Evolutionary conservation across 2,797 vertebrate species (phyloP), one percentile per base, ranked within the genome.

Genomic region (Hapalemur alaotrensis): DNA sequence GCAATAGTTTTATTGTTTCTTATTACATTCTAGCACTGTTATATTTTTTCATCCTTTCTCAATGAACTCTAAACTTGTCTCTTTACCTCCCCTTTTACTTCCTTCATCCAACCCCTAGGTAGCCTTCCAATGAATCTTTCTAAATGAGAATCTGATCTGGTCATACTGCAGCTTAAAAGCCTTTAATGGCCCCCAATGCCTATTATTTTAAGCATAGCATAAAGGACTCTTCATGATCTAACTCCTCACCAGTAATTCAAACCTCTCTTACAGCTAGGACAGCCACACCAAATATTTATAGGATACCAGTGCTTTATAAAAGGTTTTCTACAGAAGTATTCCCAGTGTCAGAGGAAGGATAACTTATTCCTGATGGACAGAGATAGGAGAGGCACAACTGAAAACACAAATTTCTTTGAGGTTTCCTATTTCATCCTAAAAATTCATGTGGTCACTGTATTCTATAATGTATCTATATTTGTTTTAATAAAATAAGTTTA

Each of bases 351-450:
- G 22, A 69, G n/a, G n/a, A 50, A 35, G 23, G 63, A 67, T 84
- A 15, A 69, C 46, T 84, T 67, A 84, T 50, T 67, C 59, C 20
- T 7, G 9, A 67, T 48, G 81, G 43, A 84, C 12, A 69, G 22
- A 83, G 41, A n/a, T 17, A 65, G 46, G 59, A 65, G 20, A 83
- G 61, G 13, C 30, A 67, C 22, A 67, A 83, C 46, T 84, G 32
- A 67, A 84, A 52, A 84, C 41, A 82, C 97, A 95, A 61, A 35
- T 97, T 4, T 38, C 57, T 63, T 63, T 91, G 41, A 76, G 97
- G 69, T 57, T 63, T 32, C 28, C 0, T 2, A 72, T 72, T 97
- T 95, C 78, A 91, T 67, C 43, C 28, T 85, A 65, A 59, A 5
- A 67, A 93, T 18, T 7, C 46, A 67, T 84, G 63, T 67, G 14